phyloP scores from a whole-genome alignment of 2,888 invertebrate genomes.

The Oscheius sp. region DNA sequence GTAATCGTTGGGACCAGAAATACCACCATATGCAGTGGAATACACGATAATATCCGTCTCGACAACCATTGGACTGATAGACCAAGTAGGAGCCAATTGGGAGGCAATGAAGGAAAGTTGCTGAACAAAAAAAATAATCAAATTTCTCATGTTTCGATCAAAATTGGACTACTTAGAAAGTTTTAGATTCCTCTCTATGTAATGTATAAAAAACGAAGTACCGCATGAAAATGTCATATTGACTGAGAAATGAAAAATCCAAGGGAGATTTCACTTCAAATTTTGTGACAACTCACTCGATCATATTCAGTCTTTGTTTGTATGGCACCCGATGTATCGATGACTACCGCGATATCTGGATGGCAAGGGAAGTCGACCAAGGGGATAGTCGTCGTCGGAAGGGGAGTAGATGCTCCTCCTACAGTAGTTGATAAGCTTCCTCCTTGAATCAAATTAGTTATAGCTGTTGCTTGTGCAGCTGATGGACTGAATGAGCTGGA shows the following conservation, averaged over 20 bases:
- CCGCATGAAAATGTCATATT: too few relatives aligned
- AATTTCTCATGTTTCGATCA: too few relatives aligned
- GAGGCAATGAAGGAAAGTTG: constrained; percentile 32
- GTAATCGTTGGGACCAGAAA: background rate
- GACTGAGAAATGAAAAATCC: too few relatives aligned
- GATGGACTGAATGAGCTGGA: background rate
- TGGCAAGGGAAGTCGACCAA: constrained; percentile 31
- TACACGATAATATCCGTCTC: constrained; percentile 26
- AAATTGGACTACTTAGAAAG: too few relatives aligned
- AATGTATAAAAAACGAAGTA: too few relatives aligned
- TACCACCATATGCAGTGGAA: background rate
- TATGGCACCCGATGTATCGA: constrained; percentile 39
- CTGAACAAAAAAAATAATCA: too few relatives aligned
- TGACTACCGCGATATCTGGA: constrained; percentile 39
- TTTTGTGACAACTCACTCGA: constrained; percentile 9
- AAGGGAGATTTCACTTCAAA: too few relatives aligned
- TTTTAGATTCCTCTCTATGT: too few relatives aligned
- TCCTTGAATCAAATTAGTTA: constrained; percentile 21
- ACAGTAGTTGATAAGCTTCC: background rate
- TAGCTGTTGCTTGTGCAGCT: constrained; percentile 5
- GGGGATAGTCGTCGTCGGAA: constrained; percentile 1
- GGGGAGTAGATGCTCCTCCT: background rate
- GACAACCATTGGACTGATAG: constrained; percentile 30
- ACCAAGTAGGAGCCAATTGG: constrained; percentile 38
- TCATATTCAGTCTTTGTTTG: constrained; percentile 29